Evolutionary conservation across 2,113 vertebrate species (phyloP).

Genomic region (Prunella himalayana): DNA sequence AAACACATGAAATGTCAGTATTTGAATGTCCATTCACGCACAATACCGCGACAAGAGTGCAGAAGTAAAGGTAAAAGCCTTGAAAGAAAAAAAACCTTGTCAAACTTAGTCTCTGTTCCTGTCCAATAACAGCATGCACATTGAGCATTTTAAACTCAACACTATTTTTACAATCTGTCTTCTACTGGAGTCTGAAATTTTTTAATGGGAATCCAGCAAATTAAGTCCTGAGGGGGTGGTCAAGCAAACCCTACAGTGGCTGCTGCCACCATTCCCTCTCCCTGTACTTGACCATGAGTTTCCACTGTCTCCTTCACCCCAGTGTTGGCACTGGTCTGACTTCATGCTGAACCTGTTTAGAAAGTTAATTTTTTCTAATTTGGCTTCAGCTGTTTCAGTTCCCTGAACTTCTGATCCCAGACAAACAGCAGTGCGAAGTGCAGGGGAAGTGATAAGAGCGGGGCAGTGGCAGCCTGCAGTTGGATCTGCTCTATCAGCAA

Average conservation of each 20-base stretch:
- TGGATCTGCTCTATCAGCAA: not conserved
- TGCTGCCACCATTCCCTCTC: not conserved
- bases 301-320: not conserved
- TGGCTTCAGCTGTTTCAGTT: not conserved
- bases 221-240: not conserved
- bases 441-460: not conserved
- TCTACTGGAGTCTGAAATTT: not conserved
- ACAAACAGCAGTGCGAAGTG: not conserved
- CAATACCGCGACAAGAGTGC: not conserved
- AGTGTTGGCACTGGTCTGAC: not conserved
- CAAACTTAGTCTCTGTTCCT: not conserved
- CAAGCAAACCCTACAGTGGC: not conserved
- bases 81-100: not conserved
- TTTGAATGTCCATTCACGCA: not conserved
- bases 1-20: not conserved
- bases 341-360: not conserved
- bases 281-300: not conserved
- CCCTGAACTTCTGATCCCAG: not conserved
- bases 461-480: not conserved
- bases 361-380: slow-evolving; percentile 2
- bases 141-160: not conserved
- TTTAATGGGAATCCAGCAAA: not conserved
- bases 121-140: not conserved
- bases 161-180: not conserved
- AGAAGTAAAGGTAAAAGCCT: not conserved